Percentiles rank a stretch among this genome's conserved stretches.
Conservation (phyloP, 2,113 vertebrate genomes). For the Falco punctatus region DNA sequence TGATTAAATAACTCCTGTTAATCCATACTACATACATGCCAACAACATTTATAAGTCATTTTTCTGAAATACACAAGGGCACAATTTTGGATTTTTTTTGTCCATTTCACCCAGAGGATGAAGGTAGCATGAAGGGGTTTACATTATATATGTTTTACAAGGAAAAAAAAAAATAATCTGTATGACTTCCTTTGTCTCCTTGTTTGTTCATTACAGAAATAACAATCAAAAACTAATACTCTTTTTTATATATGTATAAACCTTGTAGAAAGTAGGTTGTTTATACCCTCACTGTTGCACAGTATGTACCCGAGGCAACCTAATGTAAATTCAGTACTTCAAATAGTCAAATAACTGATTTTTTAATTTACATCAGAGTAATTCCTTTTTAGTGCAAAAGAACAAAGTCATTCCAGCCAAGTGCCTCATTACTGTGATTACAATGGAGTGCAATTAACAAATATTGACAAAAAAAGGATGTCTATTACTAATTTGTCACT, state of each 20-base stretch:
- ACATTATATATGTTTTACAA: not conserved
- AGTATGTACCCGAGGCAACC: not conserved
- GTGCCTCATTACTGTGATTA: not conserved
- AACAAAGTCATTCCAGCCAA: not conserved
- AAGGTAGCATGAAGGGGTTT: not conserved
- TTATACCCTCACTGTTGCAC: not conserved
- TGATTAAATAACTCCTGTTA: not conserved
- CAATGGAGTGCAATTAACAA: not conserved
- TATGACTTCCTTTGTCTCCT: not conserved
- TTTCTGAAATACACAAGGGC: not conserved
- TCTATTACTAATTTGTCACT: not conserved
- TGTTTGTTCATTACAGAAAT: not conserved
- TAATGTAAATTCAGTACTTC: not conserved
- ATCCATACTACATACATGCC: not conserved
- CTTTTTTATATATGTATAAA: not conserved
- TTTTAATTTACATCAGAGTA: not conserved
- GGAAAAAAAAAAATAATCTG: not conserved
- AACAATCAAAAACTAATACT: not conserved
- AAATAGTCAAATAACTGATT: not conserved
- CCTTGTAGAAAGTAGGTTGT: not conserved
- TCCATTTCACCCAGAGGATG: not conserved
- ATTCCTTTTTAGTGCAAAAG: not conserved
- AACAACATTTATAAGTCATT: not conserved
- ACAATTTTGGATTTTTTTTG: not conserved
- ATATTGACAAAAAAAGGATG: not conserved